A percentile compares a stretch with the other conserved stretches of the same genome.
Conservation (phyloP, 53 echinoderm and acorn worm species). For the Echinometra lucunter region DNA sequence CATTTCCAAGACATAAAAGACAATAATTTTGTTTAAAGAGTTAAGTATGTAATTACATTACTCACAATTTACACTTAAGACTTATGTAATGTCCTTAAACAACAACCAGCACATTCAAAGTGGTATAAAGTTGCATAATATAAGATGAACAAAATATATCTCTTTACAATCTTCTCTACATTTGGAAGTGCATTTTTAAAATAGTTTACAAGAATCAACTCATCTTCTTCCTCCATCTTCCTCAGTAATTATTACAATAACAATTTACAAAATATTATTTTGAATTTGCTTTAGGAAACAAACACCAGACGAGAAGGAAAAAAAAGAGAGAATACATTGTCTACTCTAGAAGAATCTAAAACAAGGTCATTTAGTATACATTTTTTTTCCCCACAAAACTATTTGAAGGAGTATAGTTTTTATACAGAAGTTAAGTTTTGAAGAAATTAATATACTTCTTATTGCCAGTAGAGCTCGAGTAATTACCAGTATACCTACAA, state of each 20-base stretch:
- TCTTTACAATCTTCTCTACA: conserved; percentile 51
- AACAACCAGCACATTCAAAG: conserved; percentile 32
- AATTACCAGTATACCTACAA: neutral
- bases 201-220: conserved; percentile 24
- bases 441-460: neutral
- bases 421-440: neutral
- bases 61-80: neutral
- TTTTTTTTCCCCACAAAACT: neutral
- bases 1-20: neutral
- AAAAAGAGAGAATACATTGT: neutral
- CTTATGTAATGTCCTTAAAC: neutral
- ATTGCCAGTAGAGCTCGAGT: neutral
- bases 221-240: neutral
- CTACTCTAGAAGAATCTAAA: neutral
- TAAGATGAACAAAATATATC: conserved; percentile 69
- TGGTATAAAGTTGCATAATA: conserved; percentile 69
- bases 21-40: neutral
- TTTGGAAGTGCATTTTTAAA: conserved; percentile 57
- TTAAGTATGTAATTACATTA: neutral
- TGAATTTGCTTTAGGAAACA: neutral
- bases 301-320: neutral
- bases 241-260: neutral
- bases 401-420: neutral
- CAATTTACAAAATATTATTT: conserved; percentile 9
- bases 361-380: neutral